These are phyloP conservation scores for Cylloceria caligata DNA, from an alignment of 2,888 invertebrate species.

Conservation along the genomic window DNA sequence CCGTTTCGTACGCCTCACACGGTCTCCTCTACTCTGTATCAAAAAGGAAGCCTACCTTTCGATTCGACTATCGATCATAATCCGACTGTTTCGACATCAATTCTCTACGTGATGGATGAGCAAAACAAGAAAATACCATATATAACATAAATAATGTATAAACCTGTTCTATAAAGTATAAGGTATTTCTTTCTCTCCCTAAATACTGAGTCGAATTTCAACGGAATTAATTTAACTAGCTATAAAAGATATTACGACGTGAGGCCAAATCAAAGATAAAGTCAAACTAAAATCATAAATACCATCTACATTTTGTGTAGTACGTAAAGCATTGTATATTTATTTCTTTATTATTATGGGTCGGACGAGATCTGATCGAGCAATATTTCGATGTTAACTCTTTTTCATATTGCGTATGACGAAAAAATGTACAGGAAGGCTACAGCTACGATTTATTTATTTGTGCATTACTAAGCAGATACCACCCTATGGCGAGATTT, in stretches of 20 bases:
- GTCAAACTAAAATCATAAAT: not conserved
- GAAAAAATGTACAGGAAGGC: too few relatives aligned
- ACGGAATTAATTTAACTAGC: not conserved
- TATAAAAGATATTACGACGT: not conserved
- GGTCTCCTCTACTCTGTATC: slow-evolving; percentile 11
- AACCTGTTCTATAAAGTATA: not conserved
- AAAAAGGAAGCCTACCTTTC: slow-evolving; percentile 37
- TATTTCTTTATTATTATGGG: too few relatives aligned
- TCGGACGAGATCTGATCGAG: too few relatives aligned
- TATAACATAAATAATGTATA: not conserved
- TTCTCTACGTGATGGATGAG: slow-evolving; percentile 2
- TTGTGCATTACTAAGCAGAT: too few relatives aligned
- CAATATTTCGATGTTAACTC: too few relatives aligned
- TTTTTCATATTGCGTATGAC: too few relatives aligned
- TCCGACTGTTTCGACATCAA: slow-evolving; percentile 60
- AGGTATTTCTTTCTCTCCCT: slow-evolving; percentile 4
- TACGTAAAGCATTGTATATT: not conserved
- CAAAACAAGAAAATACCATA: not conserved
- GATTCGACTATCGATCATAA: slow-evolving; percentile 65
- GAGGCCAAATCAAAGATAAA: not conserved
- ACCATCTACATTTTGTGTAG: not conserved
- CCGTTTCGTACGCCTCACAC: slow-evolving; percentile 16
- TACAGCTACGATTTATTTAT: too few relatives aligned
- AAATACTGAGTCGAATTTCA: not conserved
- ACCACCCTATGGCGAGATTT: too few relatives aligned